These are phyloP conservation scores for Holcopasites calliopsidis DNA, from an alignment of 1,140 invertebrate genomes.

Conservation along the genomic window DNA sequence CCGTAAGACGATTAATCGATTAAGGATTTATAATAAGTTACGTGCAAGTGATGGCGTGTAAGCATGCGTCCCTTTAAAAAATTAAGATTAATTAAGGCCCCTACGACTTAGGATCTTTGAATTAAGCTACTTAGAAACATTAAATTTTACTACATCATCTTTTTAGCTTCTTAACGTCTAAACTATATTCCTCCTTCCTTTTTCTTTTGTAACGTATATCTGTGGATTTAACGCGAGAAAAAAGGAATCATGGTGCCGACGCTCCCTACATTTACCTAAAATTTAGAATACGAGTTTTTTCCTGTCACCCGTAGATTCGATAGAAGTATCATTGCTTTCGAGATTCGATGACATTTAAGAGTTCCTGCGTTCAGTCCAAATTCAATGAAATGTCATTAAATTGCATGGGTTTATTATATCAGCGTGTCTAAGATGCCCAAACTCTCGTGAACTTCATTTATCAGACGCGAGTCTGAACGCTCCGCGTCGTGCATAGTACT, in stretches of 20 bases:
- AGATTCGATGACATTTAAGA: no score
- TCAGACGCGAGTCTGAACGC: not conserved
- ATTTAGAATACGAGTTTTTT: not conserved
- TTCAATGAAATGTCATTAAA: constrained; percentile 27
- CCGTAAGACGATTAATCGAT: constrained; percentile 47
- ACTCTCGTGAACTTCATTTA: not conserved
- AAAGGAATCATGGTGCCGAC: constrained; percentile 11
- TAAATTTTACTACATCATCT: constrained; percentile 58
- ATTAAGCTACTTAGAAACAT: constrained; percentile 53
- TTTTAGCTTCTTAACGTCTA: constrained; percentile 48
- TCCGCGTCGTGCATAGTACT: not conserved
- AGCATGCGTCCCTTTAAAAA: constrained; percentile 53
- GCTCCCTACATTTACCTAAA: constrained; percentile 1
- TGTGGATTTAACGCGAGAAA: not conserved
- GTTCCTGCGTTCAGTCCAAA: not conserved
- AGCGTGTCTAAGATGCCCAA: no score
- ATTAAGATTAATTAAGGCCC: constrained; percentile 68
- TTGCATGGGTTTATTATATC: not conserved
- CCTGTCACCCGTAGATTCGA: no score
- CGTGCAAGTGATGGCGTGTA: constrained; percentile 46
- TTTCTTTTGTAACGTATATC: not conserved
- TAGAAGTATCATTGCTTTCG: constrained; percentile 20
- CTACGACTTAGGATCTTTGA: constrained; percentile 49
- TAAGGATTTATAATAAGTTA: constrained; percentile 59
- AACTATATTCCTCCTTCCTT: not conserved